phyloP scores from a whole-genome alignment of 2,888 invertebrate species.

The Plebejus melissa region DNA sequence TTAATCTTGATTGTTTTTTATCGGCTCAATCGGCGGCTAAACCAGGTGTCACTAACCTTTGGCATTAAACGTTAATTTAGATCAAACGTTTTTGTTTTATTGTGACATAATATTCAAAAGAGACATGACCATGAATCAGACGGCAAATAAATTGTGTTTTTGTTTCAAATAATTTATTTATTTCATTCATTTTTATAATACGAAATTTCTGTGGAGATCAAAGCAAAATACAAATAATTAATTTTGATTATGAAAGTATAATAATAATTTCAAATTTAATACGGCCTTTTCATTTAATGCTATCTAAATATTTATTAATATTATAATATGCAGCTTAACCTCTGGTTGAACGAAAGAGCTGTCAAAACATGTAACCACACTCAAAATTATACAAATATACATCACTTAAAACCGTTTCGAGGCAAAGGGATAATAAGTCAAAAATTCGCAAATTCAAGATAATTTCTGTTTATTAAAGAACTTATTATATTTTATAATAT shows the following conservation, averaged over 20 bases:
- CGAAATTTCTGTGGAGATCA: too few species aligned
- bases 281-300: too few species aligned
- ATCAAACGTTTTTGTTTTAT: neutral
- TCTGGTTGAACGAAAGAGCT: too few species aligned
- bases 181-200: neutral
- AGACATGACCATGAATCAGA: neutral
- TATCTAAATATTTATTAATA: too few species aligned
- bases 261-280: too few species aligned
- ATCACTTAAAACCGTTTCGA: neutral
- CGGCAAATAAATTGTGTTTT: neutral
- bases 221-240: too few species aligned
- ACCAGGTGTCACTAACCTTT: slow-evolving; percentile 13
- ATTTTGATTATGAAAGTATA: too few species aligned
- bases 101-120: neutral
- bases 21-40: neutral
- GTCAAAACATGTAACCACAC: neutral
- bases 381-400: neutral
- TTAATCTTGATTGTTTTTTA: slow-evolving; percentile 16
- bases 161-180: neutral
- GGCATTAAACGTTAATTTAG: slow-evolving; percentile 13
- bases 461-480: slow-evolving; percentile 35
- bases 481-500: slow-evolving; percentile 31
- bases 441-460: slow-evolving; percentile 30
- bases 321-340: too few species aligned
- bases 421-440: neutral